Conservation (phyloP, 2,888 invertebrate species). For the Argyresthia albistria region DNA sequence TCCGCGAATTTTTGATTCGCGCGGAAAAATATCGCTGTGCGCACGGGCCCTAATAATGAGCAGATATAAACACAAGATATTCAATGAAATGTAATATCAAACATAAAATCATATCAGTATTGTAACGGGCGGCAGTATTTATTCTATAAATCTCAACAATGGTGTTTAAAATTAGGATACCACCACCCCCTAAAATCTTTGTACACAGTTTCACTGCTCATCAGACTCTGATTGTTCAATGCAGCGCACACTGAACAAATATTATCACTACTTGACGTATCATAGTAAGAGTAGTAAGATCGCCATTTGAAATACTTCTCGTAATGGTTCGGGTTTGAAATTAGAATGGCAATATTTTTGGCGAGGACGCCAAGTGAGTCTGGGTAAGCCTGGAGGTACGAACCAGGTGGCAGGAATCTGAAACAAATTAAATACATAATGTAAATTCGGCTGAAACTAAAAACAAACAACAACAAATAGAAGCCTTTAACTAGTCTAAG, state of each 20-base stretch:
- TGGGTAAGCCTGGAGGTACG: slow-evolving; percentile 38
- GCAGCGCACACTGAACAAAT: slow-evolving; percentile 41
- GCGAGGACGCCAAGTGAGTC: slow-evolving; percentile 26
- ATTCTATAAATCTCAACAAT: no score
- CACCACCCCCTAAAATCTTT: slow-evolving; percentile 42
- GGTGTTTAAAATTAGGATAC: slow-evolving; percentile 12
- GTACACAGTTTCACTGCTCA: slow-evolving; percentile 23
- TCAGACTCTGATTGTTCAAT: slow-evolving; percentile 24
- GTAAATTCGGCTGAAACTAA: no score
- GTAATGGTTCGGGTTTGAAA: slow-evolving; percentile 28
- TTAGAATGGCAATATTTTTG: slow-evolving; percentile 25
- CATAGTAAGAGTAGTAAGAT: slow-evolving; percentile 26
- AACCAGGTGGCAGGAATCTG: slow-evolving; percentile 55
- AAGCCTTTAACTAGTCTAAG: no score
- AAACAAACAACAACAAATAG: no score
- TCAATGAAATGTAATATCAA: no score
- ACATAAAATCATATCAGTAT: no score
- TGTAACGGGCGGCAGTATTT: no score
- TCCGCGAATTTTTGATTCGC: no score
- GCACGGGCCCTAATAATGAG: no score
- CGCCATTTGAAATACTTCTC: slow-evolving; percentile 40
- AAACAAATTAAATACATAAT: slow-evolving; percentile 10
- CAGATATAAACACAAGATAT: no score
- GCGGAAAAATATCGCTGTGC: no score
- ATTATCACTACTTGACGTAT: slow-evolving; percentile 24